phyloP scores from a whole-genome alignment of 2,797 vertebrate genomes.

The Heteromormyrus szaboi region DNA sequence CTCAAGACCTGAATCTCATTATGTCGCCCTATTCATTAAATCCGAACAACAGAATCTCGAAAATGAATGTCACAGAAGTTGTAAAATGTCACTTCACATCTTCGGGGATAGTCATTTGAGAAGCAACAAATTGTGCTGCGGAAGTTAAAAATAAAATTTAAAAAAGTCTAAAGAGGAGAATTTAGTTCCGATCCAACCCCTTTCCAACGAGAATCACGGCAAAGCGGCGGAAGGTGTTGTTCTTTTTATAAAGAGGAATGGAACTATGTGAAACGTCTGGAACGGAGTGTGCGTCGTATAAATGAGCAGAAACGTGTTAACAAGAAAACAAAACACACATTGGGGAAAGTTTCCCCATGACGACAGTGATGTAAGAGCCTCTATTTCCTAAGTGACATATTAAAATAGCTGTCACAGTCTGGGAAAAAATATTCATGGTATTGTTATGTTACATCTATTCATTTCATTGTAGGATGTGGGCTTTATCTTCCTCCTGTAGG shows the following conservation, averaged over 20 bases:
- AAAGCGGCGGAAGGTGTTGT: neutral
- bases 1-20: neutral
- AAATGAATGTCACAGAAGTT: conserved; percentile 9
- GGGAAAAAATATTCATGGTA: neutral
- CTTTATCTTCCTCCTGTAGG: neutral
- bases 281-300: neutral
- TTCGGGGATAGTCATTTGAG: neutral
- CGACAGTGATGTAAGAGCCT: neutral
- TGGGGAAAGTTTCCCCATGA: neutral
- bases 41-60: neutral
- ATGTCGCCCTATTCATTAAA: neutral
- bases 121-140: neutral
- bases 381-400: neutral
- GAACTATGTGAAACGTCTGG: neutral
- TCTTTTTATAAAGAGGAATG: neutral
- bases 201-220: neutral
- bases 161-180: neutral
- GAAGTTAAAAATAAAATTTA: neutral
- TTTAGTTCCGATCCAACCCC: neutral
- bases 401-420: neutral
- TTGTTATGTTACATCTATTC: neutral
- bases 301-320: neutral
- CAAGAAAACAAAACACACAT: neutral
- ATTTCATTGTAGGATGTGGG: neutral
- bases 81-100: neutral